Evolutionary conservation across 2,797 vertebrate genomes (phyloP).

Genomic region (Thaleichthys pacificus): DNA sequence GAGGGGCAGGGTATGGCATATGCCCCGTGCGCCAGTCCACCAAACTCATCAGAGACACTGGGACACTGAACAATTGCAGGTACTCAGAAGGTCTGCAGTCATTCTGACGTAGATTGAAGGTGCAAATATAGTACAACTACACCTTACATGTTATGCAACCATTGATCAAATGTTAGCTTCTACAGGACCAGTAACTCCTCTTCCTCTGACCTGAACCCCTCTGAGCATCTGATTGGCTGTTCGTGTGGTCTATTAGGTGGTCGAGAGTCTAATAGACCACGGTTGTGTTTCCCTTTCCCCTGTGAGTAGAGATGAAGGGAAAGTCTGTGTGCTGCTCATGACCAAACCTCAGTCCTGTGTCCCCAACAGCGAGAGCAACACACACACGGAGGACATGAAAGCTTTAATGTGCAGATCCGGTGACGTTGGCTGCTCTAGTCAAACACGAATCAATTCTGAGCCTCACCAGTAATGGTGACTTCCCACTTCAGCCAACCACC

Average conservation of each 20-base stretch:
- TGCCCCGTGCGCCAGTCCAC: neutral
- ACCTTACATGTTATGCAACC: no score
- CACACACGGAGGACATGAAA: no score
- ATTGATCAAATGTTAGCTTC: no score
- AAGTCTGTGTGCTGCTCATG: conserved; percentile 25
- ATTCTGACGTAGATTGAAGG: conserved; percentile 43
- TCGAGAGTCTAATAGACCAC: conserved; percentile 37
- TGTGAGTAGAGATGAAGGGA: conserved; percentile 37
- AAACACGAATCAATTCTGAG: neutral
- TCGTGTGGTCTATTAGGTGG: conserved; percentile 23
- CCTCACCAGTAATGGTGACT: neutral
- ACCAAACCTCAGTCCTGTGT: conserved; percentile 51
- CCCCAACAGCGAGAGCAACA: conserved; percentile 37
- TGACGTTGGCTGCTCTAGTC: neutral
- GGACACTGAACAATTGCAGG: conserved; percentile 12
- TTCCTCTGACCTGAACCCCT: conserved; percentile 14
- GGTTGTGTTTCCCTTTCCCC: conserved; percentile 18
- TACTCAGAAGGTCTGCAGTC: conserved; percentile 16
- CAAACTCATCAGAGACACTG: neutral
- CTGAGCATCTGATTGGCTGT: conserved; percentile 21
- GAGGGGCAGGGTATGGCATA: neutral
- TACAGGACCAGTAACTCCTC: neutral
- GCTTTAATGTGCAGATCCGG: neutral
- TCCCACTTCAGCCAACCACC: neutral
- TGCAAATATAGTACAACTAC: conserved; percentile 17